Conservation (phyloP, 2,888 invertebrate species). For the Ctenicera cuprea region DNA sequence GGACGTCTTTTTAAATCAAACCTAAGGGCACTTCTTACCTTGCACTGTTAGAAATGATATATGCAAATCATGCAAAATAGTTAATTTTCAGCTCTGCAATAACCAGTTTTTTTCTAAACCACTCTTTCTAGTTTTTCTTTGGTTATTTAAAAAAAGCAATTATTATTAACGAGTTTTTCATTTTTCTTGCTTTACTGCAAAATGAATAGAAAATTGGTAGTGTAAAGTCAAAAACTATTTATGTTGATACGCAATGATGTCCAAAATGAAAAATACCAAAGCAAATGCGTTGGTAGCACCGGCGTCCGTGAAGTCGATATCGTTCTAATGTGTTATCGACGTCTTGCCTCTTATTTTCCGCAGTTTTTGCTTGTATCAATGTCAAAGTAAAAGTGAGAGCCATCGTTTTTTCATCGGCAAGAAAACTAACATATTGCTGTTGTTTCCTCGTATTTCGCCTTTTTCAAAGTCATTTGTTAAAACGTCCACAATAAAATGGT, state of each 20-base stretch:
- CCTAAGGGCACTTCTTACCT: constrained; percentile 10
- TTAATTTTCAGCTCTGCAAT: neutral
- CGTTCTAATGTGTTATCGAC: constrained; percentile 33
- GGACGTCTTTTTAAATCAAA: constrained; percentile 5
- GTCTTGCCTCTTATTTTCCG: constrained; percentile 30
- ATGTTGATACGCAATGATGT: constrained; percentile 6
- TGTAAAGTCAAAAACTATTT: neutral
- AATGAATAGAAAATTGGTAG: neutral
- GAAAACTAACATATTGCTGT: constrained; percentile 39
- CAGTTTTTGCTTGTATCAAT: constrained; percentile 39
- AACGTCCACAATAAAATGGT: constrained; percentile 19
- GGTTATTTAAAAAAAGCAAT: too few relatives aligned
- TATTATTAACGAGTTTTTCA: neutral
- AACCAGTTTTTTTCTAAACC: too few relatives aligned
- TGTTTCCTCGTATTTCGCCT: constrained; percentile 30
- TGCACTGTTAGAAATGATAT: constrained; percentile 12
- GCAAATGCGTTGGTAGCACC: neutral
- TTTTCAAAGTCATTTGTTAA: constrained; percentile 31
- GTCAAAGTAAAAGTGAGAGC: constrained; percentile 36
- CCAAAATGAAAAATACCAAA: constrained; percentile 14
- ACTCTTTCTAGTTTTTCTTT: too few relatives aligned
- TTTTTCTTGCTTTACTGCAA: neutral
- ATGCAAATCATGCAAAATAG: constrained; percentile 11
- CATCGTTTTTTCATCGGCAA: constrained; percentile 27
- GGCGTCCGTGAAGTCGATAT: constrained; percentile 27